These are phyloP conservation scores for Todiramphus saurophagus DNA, from an alignment of 2,113 vertebrate genomes.

Conservation along the genomic window DNA sequence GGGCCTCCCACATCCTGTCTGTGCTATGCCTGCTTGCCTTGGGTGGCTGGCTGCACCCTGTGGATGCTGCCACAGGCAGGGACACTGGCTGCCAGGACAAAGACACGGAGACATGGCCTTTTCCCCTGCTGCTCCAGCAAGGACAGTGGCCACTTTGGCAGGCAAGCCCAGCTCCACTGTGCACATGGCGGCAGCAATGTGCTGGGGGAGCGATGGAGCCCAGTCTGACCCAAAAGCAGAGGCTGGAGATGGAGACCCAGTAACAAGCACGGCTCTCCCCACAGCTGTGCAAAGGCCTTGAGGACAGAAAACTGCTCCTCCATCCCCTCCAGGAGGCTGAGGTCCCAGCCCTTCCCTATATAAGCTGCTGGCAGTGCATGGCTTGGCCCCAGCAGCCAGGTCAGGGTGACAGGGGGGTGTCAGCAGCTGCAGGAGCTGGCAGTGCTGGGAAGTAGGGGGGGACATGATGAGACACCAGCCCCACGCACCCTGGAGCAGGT, in stretches of 20 bases:
- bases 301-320: neutral
- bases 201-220: neutral
- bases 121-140: neutral
- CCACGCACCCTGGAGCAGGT: neutral
- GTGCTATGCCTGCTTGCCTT: neutral
- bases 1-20: neutral
- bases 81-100: neutral
- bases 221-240: neutral
- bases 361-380: neutral
- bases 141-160: accelerated
- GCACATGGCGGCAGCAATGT: accelerated
- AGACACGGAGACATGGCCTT: neutral
- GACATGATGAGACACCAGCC: neutral
- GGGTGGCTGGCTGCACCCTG: accelerated
- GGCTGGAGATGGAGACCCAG: neutral
- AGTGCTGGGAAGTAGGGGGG: neutral
- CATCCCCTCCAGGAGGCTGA: accelerated
- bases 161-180: accelerated
- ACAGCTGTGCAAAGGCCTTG: neutral
- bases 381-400: neutral
- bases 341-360: neutral
- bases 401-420: neutral
- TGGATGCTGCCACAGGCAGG: neutral
- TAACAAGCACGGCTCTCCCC: neutral
- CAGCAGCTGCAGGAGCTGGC: neutral